A percentile compares a stretch with the other conserved stretches of the same genome.
These are phyloP conservation scores for Cinclus cinclus DNA, from an alignment of 2,113 vertebrate species.

Conservation along the genomic window DNA sequence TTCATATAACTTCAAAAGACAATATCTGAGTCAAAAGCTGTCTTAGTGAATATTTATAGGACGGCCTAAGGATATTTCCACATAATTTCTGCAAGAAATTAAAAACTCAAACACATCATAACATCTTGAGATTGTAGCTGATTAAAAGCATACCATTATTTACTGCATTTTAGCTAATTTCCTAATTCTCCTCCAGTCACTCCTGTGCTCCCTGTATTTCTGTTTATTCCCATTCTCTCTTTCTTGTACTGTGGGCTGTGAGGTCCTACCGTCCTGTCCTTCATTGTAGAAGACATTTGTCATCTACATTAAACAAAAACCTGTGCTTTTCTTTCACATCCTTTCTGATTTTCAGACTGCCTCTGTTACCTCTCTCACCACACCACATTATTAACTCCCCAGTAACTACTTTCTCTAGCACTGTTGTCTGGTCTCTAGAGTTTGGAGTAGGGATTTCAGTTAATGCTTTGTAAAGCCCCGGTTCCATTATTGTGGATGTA, in stretches of 20 bases:
- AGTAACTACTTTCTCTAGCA: not conserved
- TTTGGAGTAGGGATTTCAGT: not conserved
- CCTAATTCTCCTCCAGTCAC: not conserved
- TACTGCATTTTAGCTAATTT: not conserved
- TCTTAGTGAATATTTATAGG: not conserved
- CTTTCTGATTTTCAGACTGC: not conserved
- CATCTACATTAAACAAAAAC: not conserved
- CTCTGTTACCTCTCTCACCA: not conserved
- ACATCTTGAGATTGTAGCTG: not conserved
- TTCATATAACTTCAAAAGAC: not conserved
- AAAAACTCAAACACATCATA: not conserved
- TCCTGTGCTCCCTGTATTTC: not conserved
- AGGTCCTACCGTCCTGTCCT: not conserved
- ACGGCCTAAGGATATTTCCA: not conserved
- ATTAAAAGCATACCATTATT: not conserved
- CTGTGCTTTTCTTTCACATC: not conserved
- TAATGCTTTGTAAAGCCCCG: not conserved
- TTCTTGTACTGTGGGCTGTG: not conserved
- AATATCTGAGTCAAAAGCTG: not conserved
- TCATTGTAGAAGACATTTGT: not conserved
- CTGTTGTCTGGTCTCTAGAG: not conserved
- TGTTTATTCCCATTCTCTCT: not conserved
- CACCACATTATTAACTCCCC: not conserved
- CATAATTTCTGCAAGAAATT: not conserved
- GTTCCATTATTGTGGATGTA: not conserved